Conservation (phyloP, 2,888 invertebrate species). For the Philereme vetulata region DNA sequence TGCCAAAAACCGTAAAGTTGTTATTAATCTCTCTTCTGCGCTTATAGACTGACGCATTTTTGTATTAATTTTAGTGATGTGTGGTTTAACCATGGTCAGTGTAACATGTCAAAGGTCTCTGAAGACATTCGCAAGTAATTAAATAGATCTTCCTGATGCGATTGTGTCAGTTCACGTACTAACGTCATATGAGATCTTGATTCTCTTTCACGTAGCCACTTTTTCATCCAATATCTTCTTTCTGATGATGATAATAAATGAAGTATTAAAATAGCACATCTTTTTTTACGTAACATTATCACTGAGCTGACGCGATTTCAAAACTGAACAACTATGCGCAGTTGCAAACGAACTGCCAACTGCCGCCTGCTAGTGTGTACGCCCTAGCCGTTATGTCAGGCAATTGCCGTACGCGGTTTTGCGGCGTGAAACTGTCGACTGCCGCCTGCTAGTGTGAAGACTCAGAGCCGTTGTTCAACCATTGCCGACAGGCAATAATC, state of each 20-base stretch:
- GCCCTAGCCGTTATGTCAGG: conserved; percentile 6
- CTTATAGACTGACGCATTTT: conserved; percentile 14
- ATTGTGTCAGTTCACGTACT: conserved; percentile 10
- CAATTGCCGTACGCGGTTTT: conserved; percentile 2
- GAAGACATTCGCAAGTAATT: conserved; percentile 16
- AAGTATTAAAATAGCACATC: conserved; percentile 16
- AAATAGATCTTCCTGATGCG: conserved; percentile 15
- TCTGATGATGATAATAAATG: conserved; percentile 16
- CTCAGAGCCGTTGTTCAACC: conserved; percentile 3
- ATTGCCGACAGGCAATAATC: conserved; percentile 17
- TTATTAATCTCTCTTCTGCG: conserved; percentile 13
- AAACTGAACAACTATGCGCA: not conserved
- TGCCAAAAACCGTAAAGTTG: conserved; percentile 12
- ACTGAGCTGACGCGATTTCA: no score
- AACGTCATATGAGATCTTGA: conserved; percentile 11
- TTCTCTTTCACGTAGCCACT: conserved; percentile 14
- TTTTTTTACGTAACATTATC: conserved; percentile 18
- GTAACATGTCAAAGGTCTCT: conserved; percentile 10
- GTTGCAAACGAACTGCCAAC: no score
- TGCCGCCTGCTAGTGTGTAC: conserved; percentile 6
- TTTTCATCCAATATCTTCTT: conserved; percentile 21
- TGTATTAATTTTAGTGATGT: conserved; percentile 12
- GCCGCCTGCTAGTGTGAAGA: conserved; percentile 17
- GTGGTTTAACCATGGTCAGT: conserved; percentile 10
- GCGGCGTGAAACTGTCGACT: conserved; percentile 13